Percentiles rank a stretch among this genome's conserved stretches.
These are phyloP conservation scores for Halocaridina rubra DNA, from an alignment of 2,888 invertebrate genomes.

Conservation along the genomic window DNA sequence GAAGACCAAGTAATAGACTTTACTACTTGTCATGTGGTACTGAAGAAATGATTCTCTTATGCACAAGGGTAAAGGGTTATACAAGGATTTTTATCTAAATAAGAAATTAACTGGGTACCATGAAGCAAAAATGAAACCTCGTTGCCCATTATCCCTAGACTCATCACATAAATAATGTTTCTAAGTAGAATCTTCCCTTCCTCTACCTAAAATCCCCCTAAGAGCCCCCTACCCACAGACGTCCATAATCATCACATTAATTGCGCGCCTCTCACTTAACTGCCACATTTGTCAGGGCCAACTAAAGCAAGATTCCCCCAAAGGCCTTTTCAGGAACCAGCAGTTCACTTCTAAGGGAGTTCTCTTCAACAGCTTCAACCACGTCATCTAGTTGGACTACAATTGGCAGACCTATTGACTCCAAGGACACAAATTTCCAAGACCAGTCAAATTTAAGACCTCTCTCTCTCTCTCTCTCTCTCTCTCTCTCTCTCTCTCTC, in stretches of 20 bases:
- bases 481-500: too few species aligned
- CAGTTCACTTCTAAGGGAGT: background rate
- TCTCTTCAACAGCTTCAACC: background rate
- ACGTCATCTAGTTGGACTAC: background rate
- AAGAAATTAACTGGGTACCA: too few species aligned
- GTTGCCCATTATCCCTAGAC: background rate
- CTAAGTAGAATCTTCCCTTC: background rate
- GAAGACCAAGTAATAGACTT: too few species aligned
- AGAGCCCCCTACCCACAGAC: background rate
- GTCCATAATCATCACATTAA: constrained; percentile 33
- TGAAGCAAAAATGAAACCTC: background rate
- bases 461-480: too few species aligned
- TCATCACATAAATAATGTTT: background rate
- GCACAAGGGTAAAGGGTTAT: too few species aligned
- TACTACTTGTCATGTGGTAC: too few species aligned
- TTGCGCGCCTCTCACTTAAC: constrained; percentile 14
- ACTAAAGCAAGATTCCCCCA: background rate
- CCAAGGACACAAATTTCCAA: too few species aligned
- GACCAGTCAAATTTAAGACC: too few species aligned
- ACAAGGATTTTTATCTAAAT: too few species aligned
- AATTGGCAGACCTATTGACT: background rate
- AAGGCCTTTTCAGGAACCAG: constrained; percentile 10
- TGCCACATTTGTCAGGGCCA: constrained; percentile 24
- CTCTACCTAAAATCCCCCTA: background rate
- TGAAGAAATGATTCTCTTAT: too few species aligned